A percentile compares a stretch with the other conserved stretches of the same genome.
phyloP scores from a whole-genome alignment of 2,797 vertebrate genomes.

The Anisognathus igniventris region DNA sequence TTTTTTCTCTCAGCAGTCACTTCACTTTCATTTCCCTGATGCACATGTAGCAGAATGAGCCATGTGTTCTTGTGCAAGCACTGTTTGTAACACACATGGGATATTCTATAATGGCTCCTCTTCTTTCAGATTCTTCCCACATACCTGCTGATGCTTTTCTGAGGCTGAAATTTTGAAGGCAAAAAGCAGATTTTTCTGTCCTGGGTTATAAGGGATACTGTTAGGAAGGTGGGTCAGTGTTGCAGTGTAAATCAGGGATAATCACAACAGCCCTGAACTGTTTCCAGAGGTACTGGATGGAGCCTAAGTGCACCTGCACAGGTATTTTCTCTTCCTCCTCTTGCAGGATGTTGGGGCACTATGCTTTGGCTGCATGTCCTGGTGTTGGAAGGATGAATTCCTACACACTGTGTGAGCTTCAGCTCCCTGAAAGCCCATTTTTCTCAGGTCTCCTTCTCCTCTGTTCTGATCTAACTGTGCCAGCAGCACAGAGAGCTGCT shows the following conservation, averaged over 20 bases:
- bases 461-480: not conserved
- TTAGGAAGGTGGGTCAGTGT: not conserved
- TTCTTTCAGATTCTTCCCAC: not conserved
- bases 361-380: not conserved
- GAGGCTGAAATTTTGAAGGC: not conserved
- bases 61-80: not conserved
- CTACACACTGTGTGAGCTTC: not conserved
- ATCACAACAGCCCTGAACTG: not conserved
- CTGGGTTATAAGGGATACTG: not conserved
- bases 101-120: not conserved
- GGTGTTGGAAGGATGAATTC: not conserved
- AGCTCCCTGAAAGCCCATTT: not conserved
- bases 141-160: not conserved
- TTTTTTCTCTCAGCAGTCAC: not conserved
- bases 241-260: not conserved
- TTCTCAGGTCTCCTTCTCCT: not conserved
- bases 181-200: not conserved
- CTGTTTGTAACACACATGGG: not conserved
- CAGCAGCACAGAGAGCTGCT: not conserved
- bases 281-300: not conserved
- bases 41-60: not conserved
- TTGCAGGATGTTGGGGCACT: accelerated
- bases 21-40: not conserved
- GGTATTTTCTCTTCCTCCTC: not conserved
- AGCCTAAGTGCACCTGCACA: not conserved